Percentiles rank a stretch among this genome's conserved stretches.
phyloP scores from a whole-genome alignment of 2,888 invertebrate genomes.

The Coronaproctus castanopsis region DNA sequence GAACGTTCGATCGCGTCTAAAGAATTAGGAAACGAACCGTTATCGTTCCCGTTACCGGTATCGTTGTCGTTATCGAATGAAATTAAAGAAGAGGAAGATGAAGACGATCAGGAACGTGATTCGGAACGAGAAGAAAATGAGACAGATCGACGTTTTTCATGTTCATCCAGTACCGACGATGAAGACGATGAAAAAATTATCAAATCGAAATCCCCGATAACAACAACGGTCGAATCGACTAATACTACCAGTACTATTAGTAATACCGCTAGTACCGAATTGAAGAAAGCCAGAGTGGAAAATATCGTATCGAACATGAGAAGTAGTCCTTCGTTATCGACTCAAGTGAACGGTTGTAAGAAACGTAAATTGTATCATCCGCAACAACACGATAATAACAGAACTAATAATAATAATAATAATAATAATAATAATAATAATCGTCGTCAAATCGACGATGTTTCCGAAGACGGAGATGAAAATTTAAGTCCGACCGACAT shows the following conservation, averaged over 20 bases:
- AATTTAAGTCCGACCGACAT: constrained; percentile 59
- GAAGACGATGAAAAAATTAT: too few species aligned
- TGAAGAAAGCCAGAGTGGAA: constrained; percentile 83
- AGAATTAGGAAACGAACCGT: too few species aligned
- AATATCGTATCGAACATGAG: constrained; percentile 88
- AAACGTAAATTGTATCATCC: constrained; percentile 91
- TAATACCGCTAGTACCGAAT: too few species aligned
- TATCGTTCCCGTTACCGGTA: constrained; percentile 6
- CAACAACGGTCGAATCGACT: too few species aligned
- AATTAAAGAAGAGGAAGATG: constrained; percentile 10
- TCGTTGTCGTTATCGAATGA: constrained; percentile 3
- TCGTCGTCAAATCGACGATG: constrained; percentile 50
- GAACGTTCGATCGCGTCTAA: too few species aligned
- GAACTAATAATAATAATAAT: constrained; percentile 35
- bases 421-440: constrained; percentile 41
- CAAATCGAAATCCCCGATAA: too few species aligned
- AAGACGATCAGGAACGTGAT: constrained; percentile 11
- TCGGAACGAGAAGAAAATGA: constrained; percentile 7
- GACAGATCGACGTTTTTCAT: constrained; percentile 9
- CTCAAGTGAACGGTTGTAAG: constrained; percentile 72
- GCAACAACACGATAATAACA: constrained; percentile 56
- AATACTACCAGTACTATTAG: too few species aligned
- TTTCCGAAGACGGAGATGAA: constrained; percentile 38
- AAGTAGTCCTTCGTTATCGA: constrained; percentile 52
- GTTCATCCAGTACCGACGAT: constrained; percentile 2